A percentile compares a stretch with the other conserved stretches of the same genome.
Evolutionary conservation across 2,888 invertebrate species (phyloP).

Genomic region (Leptopilina syphax): DNA sequence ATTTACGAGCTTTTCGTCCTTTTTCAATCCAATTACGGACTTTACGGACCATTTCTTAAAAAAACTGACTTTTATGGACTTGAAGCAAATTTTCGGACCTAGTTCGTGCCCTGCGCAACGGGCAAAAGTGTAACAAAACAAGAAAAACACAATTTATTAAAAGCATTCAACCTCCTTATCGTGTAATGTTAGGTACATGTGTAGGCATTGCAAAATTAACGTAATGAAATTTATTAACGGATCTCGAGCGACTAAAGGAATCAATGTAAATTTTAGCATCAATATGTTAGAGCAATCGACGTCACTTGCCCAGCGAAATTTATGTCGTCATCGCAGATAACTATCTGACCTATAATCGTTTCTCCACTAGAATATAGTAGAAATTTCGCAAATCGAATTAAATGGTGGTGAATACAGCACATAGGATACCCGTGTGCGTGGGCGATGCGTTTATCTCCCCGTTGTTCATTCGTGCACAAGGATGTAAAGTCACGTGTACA

Average conservation of each 20-base stretch:
- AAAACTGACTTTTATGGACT: no score
- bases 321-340: constrained; percentile 37
- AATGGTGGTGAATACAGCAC: constrained; percentile 19
- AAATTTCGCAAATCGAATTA: constrained; percentile 41
- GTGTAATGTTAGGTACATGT: neutral
- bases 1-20: no score
- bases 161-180: neutral
- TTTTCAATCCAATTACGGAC: no score
- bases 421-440: neutral
- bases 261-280: constrained; percentile 29
- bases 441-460: constrained; percentile 31
- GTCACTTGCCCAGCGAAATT: constrained; percentile 9
- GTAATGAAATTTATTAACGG: constrained; percentile 4
- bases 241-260: neutral
- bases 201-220: neutral
- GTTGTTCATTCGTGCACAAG: constrained; percentile 37
- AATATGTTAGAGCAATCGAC: constrained; percentile 13
- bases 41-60: no score
- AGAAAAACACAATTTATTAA: neutral
- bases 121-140: no score
- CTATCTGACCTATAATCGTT: constrained; percentile 40
- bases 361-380: constrained; percentile 37
- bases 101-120: no score
- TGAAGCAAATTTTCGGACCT: no score
- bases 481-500: constrained; percentile 41